Percentiles rank a stretch among this genome's conserved stretches.
These are phyloP conservation scores for Chloroceryle inda DNA, from an alignment of 2,797 vertebrate species.

Conservation along the genomic window DNA sequence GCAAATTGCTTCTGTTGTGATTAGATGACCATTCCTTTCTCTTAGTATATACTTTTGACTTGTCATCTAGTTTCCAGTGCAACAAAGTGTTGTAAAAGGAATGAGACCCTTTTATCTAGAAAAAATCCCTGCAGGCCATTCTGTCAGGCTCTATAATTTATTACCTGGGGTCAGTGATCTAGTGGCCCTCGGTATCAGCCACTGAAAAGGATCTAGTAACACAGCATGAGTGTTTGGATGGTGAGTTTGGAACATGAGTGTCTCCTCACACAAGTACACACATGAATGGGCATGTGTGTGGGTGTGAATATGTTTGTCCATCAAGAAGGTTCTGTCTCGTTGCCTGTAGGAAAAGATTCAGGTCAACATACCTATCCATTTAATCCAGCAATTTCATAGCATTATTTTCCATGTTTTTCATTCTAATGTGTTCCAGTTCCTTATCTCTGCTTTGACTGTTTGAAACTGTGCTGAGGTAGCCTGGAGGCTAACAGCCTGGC, in stretches of 20 bases:
- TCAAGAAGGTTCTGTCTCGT: background rate
- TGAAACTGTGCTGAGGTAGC: background rate
- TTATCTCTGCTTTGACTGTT: background rate
- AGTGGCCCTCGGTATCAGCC: background rate
- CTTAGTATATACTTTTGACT: background rate
- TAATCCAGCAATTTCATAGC: background rate
- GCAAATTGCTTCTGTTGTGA: background rate
- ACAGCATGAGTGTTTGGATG: background rate
- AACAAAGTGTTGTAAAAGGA: background rate
- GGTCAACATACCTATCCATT: background rate
- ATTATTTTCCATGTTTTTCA: background rate
- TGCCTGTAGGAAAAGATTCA: background rate
- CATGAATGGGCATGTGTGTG: fast-evolving
- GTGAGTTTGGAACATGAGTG: background rate
- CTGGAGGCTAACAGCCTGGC: background rate
- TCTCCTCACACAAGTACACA: background rate
- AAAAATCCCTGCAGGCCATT: background rate
- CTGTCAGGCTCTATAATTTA: background rate
- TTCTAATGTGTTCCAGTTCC: background rate
- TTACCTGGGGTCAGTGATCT: background rate
- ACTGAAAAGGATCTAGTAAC: background rate
- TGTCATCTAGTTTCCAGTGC: background rate
- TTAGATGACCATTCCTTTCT: background rate
- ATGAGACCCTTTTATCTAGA: background rate
- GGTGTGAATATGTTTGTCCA: background rate